Evolutionary conservation across 2,113 vertebrate species (phyloP), one percentile per base, ranked within the genome.

Genomic region (Phyllostomus hastatus): DNA sequence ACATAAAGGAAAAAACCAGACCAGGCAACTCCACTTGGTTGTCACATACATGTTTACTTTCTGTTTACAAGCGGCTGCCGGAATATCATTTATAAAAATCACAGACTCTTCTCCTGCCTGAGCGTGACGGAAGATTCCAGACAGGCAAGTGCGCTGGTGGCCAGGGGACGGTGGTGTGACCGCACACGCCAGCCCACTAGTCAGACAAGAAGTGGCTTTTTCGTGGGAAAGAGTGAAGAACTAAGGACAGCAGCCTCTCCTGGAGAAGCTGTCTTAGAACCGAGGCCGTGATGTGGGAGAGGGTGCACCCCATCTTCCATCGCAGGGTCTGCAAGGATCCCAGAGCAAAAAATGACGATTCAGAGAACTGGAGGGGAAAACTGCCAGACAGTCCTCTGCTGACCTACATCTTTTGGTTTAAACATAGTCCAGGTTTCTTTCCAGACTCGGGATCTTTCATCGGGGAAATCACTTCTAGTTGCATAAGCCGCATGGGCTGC

Each of bases 331-430:
- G 41, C 84, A 59, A 26, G 43, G 64, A 61, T 7, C 61, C 95
- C 61, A 66, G 46, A 26, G 80, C 41, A 4, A 61, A 31, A 57
- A 52, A 11, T 10, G 3, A 70, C 28, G 9, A 4, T 10, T 66
- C 35, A 24, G 89, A 97, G 50, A n/a, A 95, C 31, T 19, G 10
- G 41, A 46, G 41, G 41, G 61, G 41, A 61, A 61, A 70, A 79
- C 2, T 76, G 70, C 28, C 50, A 15, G 64, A 78, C 33, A 35
- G 26, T 73, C 64, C 69, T 69, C 46, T n/a, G n/a, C n/a, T 54
- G 28, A 95, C 75, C 0, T 83, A 20, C 88, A 10, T 97, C 76
- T 88, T 90, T 81, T 95, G 67, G 86, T 69, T 96, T 94, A 96
- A 73, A 84, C 82, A 87, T 14, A 88, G 70, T n/a, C 90, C 20